These are phyloP conservation scores for Stenodema calcarata DNA, from an alignment of 2,888 invertebrate species.

Conservation along the genomic window DNA sequence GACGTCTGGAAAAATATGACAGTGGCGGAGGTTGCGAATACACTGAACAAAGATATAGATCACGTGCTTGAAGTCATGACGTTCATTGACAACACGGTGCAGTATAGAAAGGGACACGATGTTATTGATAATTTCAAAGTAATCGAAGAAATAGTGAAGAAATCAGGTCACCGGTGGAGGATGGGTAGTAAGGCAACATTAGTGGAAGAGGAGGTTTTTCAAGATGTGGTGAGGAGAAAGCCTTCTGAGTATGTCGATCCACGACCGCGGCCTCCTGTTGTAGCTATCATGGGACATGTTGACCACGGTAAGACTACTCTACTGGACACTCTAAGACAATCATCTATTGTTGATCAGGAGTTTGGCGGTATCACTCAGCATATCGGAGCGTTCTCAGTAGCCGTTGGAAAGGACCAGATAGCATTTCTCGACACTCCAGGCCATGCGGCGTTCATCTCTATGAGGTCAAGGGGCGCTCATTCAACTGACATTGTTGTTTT, in stretches of 20 bases:
- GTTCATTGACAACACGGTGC: constrained; percentile 68
- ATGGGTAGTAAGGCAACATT: constrained; percentile 65
- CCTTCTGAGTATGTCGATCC: constrained; percentile 50
- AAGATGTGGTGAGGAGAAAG: constrained; percentile 41
- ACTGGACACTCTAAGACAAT: constrained; percentile 84
- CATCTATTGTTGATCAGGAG: constrained; percentile 87
- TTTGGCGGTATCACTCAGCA: constrained; percentile 99
- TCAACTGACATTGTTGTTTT: constrained; percentile 93
- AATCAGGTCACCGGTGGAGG: constrained; percentile 71
- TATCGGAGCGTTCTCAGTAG: constrained; percentile 94
- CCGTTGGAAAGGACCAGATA: constrained; percentile 66
- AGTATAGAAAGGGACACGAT: constrained; percentile 66
- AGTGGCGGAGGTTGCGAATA: constrained; percentile 73
- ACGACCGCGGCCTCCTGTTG: constrained; percentile 85
- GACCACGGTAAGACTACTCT: constrained; percentile 99
- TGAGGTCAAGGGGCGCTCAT: constrained; percentile 92
- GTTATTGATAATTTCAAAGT: constrained; percentile 70
- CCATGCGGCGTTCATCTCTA: constrained; percentile 94
- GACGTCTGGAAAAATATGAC: constrained; percentile 85
- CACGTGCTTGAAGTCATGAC: constrained; percentile 74
- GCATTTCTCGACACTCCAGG: constrained; percentile 99
- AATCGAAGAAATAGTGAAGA: constrained; percentile 73
- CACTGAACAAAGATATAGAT: constrained; percentile 70
- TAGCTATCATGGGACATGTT: constrained; percentile 99
- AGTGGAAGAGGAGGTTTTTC: background rate